A percentile compares a stretch with the other conserved stretches of the same genome.
Evolutionary conservation across 2,888 invertebrate genomes (phyloP).

Genomic region (Plebejus anna): DNA sequence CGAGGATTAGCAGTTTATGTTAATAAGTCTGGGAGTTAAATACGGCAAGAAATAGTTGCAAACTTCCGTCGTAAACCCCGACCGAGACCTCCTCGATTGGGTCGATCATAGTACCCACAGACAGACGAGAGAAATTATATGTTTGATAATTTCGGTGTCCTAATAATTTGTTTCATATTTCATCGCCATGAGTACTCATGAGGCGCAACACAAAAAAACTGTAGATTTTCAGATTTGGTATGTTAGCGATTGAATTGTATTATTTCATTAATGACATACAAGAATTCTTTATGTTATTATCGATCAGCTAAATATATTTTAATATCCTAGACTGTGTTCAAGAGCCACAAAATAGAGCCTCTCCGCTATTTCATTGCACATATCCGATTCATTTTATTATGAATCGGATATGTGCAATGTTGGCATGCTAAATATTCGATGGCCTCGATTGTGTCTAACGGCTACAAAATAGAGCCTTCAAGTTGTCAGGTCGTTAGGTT

Average conservation of each 20-base stretch:
- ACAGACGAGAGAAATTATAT: background rate
- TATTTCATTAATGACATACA: too few relatives aligned
- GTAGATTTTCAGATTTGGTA: too few relatives aligned
- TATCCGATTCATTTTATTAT: background rate
- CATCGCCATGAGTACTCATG: too few relatives aligned
- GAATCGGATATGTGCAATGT: too few relatives aligned
- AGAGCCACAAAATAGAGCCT: too few relatives aligned
- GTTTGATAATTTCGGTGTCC: background rate
- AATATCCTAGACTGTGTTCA: too few relatives aligned
- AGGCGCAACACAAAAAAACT: too few relatives aligned
- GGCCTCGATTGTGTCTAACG: background rate
- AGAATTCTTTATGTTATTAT: too few relatives aligned
- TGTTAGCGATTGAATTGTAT: too few relatives aligned
- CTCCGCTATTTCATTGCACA: background rate
- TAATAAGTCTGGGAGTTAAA: background rate
- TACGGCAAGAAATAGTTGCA: background rate
- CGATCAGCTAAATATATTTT: too few relatives aligned
- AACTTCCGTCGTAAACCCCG: background rate
- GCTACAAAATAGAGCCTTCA: background rate
- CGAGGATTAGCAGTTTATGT: constrained; percentile 6
- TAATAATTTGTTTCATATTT: background rate
- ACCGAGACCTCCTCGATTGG: background rate
- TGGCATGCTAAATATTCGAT: background rate
- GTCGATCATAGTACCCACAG: background rate
- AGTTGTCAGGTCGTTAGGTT: background rate